A percentile compares a stretch with the other conserved stretches of the same genome.
Conservation (phyloP, 2,888 invertebrate genomes). For the Drosophila anceps region DNA sequence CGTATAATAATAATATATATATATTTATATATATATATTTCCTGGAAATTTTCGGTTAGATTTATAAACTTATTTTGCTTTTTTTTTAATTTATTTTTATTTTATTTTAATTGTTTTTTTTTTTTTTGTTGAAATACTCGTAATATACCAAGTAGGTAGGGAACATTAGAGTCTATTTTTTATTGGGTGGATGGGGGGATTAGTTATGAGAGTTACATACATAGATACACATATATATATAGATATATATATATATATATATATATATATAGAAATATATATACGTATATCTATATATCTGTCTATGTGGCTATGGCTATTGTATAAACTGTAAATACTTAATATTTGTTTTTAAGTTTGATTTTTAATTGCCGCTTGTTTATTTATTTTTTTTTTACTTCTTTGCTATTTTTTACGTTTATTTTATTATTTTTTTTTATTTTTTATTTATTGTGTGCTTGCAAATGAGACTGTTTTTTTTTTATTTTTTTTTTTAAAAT, state of each 20-base stretch:
- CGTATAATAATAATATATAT: slow-evolving; percentile 37
- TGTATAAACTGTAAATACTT: slow-evolving; percentile 56
- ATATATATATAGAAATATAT: slow-evolving; percentile 20
- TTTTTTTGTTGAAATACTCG: slow-evolving; percentile 29
- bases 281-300: slow-evolving; percentile 9
- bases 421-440: slow-evolving; percentile 35
- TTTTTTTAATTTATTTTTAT: background rate
- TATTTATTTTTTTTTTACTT: slow-evolving; percentile 23
- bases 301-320: slow-evolving; percentile 61
- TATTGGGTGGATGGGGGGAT: slow-evolving; percentile 3
- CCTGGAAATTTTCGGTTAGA: slow-evolving; percentile 31
- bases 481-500: slow-evolving; percentile 28
- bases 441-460: slow-evolving; percentile 73
- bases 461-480: slow-evolving; percentile 25
- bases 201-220: slow-evolving; percentile 58
- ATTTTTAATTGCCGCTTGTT: slow-evolving; percentile 46
- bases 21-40: slow-evolving; percentile 16
- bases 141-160: slow-evolving; percentile 56
- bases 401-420: slow-evolving; percentile 45
- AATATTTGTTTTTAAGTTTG: slow-evolving; percentile 47
- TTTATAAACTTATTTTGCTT: slow-evolving; percentile 22
- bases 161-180: slow-evolving; percentile 72
- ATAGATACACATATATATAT: slow-evolving; percentile 50
- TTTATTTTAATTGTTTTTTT: slow-evolving; percentile 21
- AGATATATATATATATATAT: no score